phyloP scores from a whole-genome alignment of 1,140 invertebrate genomes.

The Sitobion miscanthi region DNA sequence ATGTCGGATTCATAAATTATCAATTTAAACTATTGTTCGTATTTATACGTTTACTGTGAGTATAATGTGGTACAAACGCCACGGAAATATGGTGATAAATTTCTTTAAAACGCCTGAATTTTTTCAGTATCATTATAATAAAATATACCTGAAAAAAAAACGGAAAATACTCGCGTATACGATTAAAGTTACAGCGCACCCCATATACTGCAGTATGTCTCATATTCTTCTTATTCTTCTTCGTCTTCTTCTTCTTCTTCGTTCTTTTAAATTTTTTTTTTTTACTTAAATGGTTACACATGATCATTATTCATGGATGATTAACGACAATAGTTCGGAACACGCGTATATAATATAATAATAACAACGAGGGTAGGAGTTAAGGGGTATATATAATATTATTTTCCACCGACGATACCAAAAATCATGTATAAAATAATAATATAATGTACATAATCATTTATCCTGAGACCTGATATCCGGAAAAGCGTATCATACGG shows the following conservation, averaged over 20 bases:
- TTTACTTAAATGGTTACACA: neutral
- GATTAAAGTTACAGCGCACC: neutral
- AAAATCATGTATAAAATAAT: neutral
- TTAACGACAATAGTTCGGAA: neutral
- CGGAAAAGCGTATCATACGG: neutral
- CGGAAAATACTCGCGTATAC: neutral
- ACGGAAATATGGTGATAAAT: constrained; percentile 22
- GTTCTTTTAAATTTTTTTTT: neutral
- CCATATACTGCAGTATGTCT: neutral
- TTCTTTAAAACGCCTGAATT: neutral
- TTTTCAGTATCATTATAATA: neutral
- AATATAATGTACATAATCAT: neutral
- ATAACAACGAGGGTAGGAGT: neutral
- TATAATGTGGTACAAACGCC: neutral
- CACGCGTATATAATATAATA: neutral
- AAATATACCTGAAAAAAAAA: constrained; percentile 1
- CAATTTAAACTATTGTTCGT: neutral
- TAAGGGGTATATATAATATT: neutral
- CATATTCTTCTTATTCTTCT: neutral
- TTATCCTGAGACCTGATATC: neutral
- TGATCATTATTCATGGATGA: neutral
- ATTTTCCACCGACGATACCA: neutral
- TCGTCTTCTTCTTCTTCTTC: neutral
- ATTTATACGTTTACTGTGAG: neutral
- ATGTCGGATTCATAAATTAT: constrained; percentile 17